These are phyloP conservation scores for Drosophila pruinosa DNA, from an alignment of 1,140 invertebrate genomes.

Conservation along the genomic window DNA sequence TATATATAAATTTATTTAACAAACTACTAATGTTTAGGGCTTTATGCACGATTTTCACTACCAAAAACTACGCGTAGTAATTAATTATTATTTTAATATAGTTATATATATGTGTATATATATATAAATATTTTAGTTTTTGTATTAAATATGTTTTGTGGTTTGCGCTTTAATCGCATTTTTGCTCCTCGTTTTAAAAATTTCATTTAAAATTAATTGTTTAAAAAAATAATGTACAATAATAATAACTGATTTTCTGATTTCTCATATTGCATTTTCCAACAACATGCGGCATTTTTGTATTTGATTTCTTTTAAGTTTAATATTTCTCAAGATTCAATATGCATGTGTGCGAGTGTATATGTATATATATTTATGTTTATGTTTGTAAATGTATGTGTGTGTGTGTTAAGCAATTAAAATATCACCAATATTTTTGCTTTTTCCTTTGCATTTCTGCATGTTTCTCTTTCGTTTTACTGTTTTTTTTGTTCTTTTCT, in stretches of 20 bases:
- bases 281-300: slow-evolving; percentile 6
- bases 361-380: not conserved
- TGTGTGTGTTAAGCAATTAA: slow-evolving; percentile 61
- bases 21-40: slow-evolving; percentile 74
- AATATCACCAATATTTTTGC: slow-evolving; percentile 80
- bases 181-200: slow-evolving; percentile 66
- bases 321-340: slow-evolving; percentile 20
- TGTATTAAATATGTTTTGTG: slow-evolving; percentile 44
- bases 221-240: slow-evolving; percentile 73
- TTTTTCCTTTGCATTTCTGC: slow-evolving; percentile 50
- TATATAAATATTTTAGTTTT: slow-evolving; percentile 57
- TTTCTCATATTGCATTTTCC: slow-evolving; percentile 16
- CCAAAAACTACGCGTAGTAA: slow-evolving; percentile 73
- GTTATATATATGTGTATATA: slow-evolving; percentile 42
- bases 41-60: slow-evolving; percentile 64
- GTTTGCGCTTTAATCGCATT: slow-evolving; percentile 51
- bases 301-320: slow-evolving; percentile 5
- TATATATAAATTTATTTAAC: slow-evolving; percentile 79
- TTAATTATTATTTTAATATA: slow-evolving; percentile 43
- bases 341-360: slow-evolving; percentile 21
- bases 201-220: slow-evolving; percentile 72
- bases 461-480: slow-evolving; percentile 51
- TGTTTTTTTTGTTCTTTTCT: slow-evolving; percentile 56
- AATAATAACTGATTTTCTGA: slow-evolving; percentile 61
- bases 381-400: slow-evolving; percentile 27